phyloP scores from a whole-genome alignment of 92 coral and sea anemone genomes.

The Meandrina meandrites region DNA sequence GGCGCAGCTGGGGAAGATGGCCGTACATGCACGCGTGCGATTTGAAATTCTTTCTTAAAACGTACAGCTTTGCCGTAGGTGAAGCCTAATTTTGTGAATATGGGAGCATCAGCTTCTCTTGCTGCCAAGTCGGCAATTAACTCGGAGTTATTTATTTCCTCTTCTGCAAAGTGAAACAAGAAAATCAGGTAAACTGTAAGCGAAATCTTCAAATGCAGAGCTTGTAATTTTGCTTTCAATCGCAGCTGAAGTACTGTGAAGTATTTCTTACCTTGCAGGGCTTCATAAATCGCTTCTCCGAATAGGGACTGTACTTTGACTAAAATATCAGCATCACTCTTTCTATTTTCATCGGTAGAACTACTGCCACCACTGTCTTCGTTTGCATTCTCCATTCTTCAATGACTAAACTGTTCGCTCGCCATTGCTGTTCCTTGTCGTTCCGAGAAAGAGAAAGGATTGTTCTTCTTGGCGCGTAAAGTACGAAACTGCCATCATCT shows the following conservation, averaged over 20 bases:
- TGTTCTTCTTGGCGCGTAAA: slow-evolving; percentile 21
- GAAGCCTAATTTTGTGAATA: slow-evolving; percentile 40
- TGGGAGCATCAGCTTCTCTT: slow-evolving; percentile 57
- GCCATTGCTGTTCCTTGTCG: slow-evolving; percentile 31
- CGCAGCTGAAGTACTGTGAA: too few relatives aligned
- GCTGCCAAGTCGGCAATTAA: slow-evolving; percentile 26
- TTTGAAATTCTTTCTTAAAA: neutral
- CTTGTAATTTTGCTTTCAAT: too few relatives aligned
- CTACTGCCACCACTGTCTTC: slow-evolving; percentile 4
- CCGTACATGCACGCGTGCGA: neutral
- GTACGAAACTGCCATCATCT: slow-evolving; percentile 36
- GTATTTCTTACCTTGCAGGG: too few relatives aligned
- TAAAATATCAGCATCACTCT: slow-evolving; percentile 3
- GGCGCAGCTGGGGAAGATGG: neutral
- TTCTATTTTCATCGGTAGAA: slow-evolving; percentile 26
- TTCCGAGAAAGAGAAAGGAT: neutral
- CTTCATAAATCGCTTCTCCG: too few relatives aligned
- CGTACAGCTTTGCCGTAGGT: slow-evolving; percentile 37
- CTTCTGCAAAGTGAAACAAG: slow-evolving; percentile 23
- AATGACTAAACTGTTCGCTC: too few relatives aligned
- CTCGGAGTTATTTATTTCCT: slow-evolving; percentile 43
- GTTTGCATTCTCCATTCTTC: too few relatives aligned
- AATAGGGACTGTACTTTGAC: too few relatives aligned
- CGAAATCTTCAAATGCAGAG: too few relatives aligned
- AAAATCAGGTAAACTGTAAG: too few relatives aligned